A percentile compares a stretch with the other conserved stretches of the same genome.
phyloP scores from a whole-genome alignment of 1,140 invertebrate species.

The Neuroterus valhalla region DNA sequence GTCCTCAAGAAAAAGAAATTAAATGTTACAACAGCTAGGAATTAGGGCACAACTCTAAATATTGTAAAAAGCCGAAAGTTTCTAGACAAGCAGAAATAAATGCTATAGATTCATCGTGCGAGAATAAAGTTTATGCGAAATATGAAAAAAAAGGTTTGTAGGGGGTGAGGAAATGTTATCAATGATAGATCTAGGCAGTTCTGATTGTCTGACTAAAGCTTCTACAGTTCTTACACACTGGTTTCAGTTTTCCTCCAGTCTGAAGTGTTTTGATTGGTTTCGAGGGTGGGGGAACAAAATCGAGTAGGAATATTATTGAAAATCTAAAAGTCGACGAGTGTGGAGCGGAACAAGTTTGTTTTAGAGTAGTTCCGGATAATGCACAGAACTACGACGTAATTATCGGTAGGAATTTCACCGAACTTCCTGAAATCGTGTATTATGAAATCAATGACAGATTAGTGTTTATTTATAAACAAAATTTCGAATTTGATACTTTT shows the following conservation, averaged over 20 bases:
- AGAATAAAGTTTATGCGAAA: neutral
- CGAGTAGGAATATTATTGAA: neutral
- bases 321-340: slow-evolving; percentile 11
- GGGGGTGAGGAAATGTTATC: neutral
- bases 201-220: slow-evolving; percentile 4
- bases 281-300: neutral
- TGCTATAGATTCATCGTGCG: too few species aligned
- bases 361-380: slow-evolving; percentile 26
- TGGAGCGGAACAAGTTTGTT: neutral
- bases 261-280: neutral
- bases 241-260: neutral
- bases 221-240: neutral
- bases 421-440: neutral
- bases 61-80: too few species aligned
- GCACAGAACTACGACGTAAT: slow-evolving; percentile 21
- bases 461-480: neutral
- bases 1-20: too few species aligned
- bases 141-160: neutral
- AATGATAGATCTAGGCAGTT: slow-evolving; percentile 21
- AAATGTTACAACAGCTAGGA: too few species aligned
- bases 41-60: too few species aligned
- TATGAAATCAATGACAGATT: neutral
- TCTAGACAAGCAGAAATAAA: too few species aligned
- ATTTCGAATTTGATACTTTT: neutral
- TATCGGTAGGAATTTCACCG: slow-evolving; percentile 30